A percentile compares a stretch with the other conserved stretches of the same genome.
phyloP scores from a whole-genome alignment of 2,797 vertebrate species.

The Sandelia bainsii region DNA sequence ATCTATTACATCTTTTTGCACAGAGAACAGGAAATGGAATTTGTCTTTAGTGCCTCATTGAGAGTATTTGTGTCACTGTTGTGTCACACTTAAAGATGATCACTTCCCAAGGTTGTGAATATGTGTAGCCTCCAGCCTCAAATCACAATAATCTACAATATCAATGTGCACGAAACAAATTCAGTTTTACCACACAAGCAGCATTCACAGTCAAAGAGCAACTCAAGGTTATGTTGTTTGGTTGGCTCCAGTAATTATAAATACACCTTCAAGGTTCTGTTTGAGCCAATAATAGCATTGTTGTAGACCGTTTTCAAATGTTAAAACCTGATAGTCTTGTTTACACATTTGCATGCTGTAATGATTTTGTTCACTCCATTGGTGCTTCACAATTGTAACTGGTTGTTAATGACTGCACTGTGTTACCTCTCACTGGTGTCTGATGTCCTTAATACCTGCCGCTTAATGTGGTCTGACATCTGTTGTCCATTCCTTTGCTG shows the following conservation, averaged over 20 bases:
- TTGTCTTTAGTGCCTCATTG: not conserved
- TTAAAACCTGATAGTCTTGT: not conserved
- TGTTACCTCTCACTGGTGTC: slow-evolving; percentile 29
- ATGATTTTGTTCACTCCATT: not conserved
- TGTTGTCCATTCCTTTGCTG: slow-evolving; percentile 42
- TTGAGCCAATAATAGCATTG: not conserved
- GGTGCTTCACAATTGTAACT: not conserved
- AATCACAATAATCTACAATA: not conserved
- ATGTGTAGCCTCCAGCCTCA: not conserved
- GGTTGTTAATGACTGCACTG: slow-evolving; percentile 11
- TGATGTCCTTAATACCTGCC: slow-evolving; percentile 52
- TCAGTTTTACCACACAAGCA: not conserved
- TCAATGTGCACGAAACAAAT: not conserved
- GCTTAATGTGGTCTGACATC: slow-evolving; percentile 49
- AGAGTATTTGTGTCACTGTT: slow-evolving; percentile 9
- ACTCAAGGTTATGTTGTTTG: not conserved
- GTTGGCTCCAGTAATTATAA: not conserved
- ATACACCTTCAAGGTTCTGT: not conserved
- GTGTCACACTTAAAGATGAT: slow-evolving; percentile 21
- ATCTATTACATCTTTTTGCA: not conserved
- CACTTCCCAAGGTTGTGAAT: not conserved
- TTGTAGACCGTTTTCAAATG: not conserved
- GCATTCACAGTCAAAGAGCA: not conserved
- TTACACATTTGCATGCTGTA: not conserved
- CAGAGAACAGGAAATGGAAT: slow-evolving; percentile 13